Base-by-base conservation (phyloP, 2,113 vertebrate genomes). In the Collichthys lucidus region DNA sequence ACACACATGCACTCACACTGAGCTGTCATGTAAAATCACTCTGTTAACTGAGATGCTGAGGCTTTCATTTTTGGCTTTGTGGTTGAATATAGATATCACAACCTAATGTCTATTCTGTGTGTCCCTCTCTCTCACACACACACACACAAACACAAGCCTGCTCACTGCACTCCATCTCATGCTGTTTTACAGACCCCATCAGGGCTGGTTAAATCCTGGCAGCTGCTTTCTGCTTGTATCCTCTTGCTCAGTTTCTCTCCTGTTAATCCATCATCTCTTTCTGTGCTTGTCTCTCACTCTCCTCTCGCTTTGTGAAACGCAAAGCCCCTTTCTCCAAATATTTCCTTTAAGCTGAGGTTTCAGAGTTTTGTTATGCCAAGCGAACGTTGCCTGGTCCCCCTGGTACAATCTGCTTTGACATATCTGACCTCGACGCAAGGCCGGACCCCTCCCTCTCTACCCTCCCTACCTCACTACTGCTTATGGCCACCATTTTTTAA, bases 331-430 rank as follows among this genome's bases (percentile, higher is more conserved):
- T 94, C 87, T 94, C 89, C 91, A 95, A 95, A 95, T 95, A 94
- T 95, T 96, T 95, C 94, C 92, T 91, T 95, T 94, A 90, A 95
- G 94, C 90, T 96, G 93, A 76, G 89, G 92, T 96, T 95, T 95
- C 94, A 94, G 90, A 84, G 73, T 88, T 92, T 92, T 95, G 94
- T 95, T 95, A 91, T 95, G 91, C 93, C 94, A 94, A 90, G 89
- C 77, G 47, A 92, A 86, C 74, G 42, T 83, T 89, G 84, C 89
- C 24, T 70, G 87, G 85, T 93, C 94, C 94, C 91, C 8, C 59
- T 88, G 93, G 93, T 93, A 83, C 91, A 88, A 88, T 94, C 91
- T 79, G 71, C 87, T 79, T 68, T 87, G 88, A 93, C 92, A 94
- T 86, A 84, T 94, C 88, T 92, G 90, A 90, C 89, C 90, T 87